Base-by-base conservation (phyloP, 2,797 vertebrate genomes). In the Sebastes trivittatus region DNA sequence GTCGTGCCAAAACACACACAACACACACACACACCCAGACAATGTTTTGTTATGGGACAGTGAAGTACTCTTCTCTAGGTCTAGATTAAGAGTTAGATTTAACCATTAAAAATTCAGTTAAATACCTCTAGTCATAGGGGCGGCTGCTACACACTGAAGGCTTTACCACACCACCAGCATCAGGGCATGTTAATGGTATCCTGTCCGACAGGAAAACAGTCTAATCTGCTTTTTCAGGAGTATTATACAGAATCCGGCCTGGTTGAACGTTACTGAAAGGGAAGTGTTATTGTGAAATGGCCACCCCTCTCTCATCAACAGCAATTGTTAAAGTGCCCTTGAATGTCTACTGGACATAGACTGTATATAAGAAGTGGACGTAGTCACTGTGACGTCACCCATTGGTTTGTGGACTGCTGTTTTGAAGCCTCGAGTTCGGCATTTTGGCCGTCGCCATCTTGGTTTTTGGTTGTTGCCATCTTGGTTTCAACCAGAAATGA, bases 1-100 rank as follows among this genome's bases (percentile, higher is more conserved):
- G 69, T 8, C 2, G 23, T 72, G 88, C 90, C 92, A 92, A 92
- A 83, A 88, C 75, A 88, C 67, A 86, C 85, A 87, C 38, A 86
- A n/a, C 54, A 77, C 56, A n/a, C 9, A n/a, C 72, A 78, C 32
- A 72, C 59, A 46, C 65, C 16, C 42, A 65, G 11, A 64, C 78
- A 82, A 72, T 34, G 66, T 52, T 74, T 72, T 69, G 64, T 36
- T 67, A 58, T 73, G 65, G 56, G 73, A 80, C 77, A 66, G 69
- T 49, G 25, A 62, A 63, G 67, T 36, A 29, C 46, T 38, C 5
- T 66, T 70, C 29, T 72, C 70, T 73, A 11, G 14, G 75, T 80
- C 62, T 64, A 80, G 72, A 78, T 82, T 58, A 80, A 60, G 70
- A 76, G 22, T 62, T 60, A 23, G 20, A 80, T 70, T 67, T 20